A percentile compares a stretch with the other conserved stretches of the same genome.
These are phyloP conservation scores for Augochlorella aurata DNA, from an alignment of 2,888 invertebrate species.

Conservation along the genomic window DNA sequence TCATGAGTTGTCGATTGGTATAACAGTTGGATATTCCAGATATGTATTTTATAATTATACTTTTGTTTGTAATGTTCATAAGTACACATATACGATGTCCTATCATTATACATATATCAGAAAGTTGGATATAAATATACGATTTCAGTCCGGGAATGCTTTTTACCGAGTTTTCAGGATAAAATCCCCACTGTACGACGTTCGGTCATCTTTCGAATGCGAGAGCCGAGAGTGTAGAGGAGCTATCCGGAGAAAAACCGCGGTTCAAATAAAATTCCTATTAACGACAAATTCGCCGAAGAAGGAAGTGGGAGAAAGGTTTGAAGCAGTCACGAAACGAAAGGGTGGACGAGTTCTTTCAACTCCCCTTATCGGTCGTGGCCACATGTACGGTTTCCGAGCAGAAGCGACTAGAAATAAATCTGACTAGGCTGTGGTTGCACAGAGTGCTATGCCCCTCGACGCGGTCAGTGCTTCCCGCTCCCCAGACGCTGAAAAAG, in stretches of 20 bases:
- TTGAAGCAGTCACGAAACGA: constrained; percentile 8
- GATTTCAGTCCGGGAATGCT: too few species aligned
- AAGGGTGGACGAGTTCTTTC: constrained; percentile 31
- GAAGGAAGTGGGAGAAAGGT: background rate
- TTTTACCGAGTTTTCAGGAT: too few species aligned
- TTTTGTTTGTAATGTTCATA: too few species aligned
- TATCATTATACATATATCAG: too few species aligned
- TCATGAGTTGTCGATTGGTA: too few species aligned
- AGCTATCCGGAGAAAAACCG: background rate
- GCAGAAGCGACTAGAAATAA: constrained; percentile 59
- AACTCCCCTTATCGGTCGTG: constrained; percentile 44
- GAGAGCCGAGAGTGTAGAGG: too few species aligned
- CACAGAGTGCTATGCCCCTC: constrained; percentile 18
- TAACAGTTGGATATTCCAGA: too few species aligned
- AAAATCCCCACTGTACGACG: too few species aligned
- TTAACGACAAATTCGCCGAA: constrained; percentile 2
- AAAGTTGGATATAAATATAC: too few species aligned
- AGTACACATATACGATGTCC: too few species aligned
- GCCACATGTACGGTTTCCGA: constrained; percentile 43
- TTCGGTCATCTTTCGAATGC: too few species aligned
- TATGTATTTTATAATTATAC: too few species aligned
- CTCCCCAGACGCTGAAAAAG: constrained; percentile 67
- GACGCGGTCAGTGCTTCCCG: constrained; percentile 51
- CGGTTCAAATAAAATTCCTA: constrained; percentile 5
- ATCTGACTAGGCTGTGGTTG: constrained; percentile 52